Evolutionary conservation across 2,797 vertebrate genomes (phyloP).

Genomic region (Columba guinea): DNA sequence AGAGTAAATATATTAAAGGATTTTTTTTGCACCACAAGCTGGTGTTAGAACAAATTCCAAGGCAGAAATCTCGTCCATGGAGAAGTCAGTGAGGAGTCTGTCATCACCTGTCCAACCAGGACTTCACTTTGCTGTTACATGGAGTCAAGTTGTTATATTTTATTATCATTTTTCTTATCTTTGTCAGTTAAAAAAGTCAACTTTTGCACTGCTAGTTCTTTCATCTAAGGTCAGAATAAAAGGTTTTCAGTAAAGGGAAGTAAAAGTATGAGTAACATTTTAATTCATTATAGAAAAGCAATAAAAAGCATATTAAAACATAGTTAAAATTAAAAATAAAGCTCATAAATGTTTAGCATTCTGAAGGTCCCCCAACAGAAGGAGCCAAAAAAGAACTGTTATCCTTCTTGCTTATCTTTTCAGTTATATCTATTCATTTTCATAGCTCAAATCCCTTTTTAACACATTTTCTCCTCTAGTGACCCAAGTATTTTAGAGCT

Average conservation of each 20-base stretch:
- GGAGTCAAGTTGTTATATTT: neutral
- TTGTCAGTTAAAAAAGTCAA: neutral
- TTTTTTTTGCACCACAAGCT: neutral
- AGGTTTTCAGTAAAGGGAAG: neutral
- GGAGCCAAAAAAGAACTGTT: neutral
- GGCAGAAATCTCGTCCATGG: neutral
- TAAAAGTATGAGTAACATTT: neutral
- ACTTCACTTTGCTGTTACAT: neutral
- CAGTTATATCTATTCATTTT: neutral
- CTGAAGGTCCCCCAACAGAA: neutral
- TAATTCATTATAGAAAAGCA: neutral
- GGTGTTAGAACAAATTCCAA: neutral
- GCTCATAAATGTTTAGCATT: neutral
- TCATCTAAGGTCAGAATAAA: neutral
- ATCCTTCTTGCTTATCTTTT: neutral
- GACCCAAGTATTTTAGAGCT: neutral
- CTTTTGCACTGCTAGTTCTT: neutral
- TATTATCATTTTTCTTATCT: neutral
- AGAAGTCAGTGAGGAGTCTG: neutral
- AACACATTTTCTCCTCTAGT: neutral
- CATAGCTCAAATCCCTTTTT: neutral
- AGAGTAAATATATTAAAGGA: neutral
- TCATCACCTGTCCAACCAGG: neutral
- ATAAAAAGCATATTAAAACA: neutral
- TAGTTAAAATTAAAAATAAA: neutral